Base-by-base conservation (phyloP, 1,140 invertebrate species). In the Pseudomyrmex flavicornis region DNA sequence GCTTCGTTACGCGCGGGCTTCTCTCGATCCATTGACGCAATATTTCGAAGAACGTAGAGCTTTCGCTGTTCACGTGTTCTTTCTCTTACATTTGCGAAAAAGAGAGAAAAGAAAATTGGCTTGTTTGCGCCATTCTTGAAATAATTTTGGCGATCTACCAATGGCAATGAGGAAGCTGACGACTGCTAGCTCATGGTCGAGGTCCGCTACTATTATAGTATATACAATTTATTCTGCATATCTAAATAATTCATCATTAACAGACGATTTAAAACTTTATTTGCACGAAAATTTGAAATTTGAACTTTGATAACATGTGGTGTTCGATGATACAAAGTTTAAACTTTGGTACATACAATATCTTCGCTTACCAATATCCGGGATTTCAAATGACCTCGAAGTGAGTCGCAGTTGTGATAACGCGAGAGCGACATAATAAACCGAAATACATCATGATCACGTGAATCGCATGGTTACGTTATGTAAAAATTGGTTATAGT, bases 401-500 rank as follows among this genome's bases (percentile, higher is more conserved):
- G 69, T 79, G 20, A 58, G 5, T 26, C 26, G 12, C n/a, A 26
- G 26, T 35, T 20, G 13, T 13, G 20, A 69, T 70, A 56, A 20
- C 12, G 20, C 17, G 4, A 22, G n/a, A 13, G 20, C 17, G 4
- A 22, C 17, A 13, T 70, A 59, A 79, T 72, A 56, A 52, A 72
- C 44, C 66, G 46, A 80, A 80, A 59, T 17, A 22, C 1, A 26
- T 0, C 26, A 20, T n/a, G 15, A 13, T 72, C 20, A 15, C 44
- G 15, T 58, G 52, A 12, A 70, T 79, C 20, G 56, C 66, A 44
- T 59, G 76, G 65, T 15, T 12, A 20, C 12, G 72, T 82, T 82
- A 82, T 48, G 70, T 82, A 82, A 82, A 82, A 82, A 82, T 82
- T 82, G 79, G 75, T 82, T 82, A 82, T 54, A 10, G 4, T 52